Evolutionary conservation across 1,140 invertebrate species (phyloP).

Genomic region (Hydropsyche tenuis): DNA sequence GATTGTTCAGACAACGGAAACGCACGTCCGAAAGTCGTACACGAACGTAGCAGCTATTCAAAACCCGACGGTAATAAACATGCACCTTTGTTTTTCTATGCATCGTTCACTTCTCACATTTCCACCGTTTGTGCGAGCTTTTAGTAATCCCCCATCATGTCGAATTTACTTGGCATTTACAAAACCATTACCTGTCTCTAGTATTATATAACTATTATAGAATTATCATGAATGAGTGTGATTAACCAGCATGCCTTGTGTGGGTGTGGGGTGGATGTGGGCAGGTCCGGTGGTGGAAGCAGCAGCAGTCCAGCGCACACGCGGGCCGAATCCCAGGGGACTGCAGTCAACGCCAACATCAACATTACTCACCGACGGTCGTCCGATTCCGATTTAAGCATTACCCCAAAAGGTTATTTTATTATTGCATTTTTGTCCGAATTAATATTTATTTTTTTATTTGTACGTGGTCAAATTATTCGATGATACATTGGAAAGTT

Average conservation of each 20-base stretch:
- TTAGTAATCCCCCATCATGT: too few species aligned
- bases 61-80: conserved; percentile 2
- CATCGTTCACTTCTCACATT: not conserved
- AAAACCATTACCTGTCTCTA: not conserved
- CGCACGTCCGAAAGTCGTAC: not conserved
- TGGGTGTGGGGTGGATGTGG: conserved; percentile 46
- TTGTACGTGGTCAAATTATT: not conserved
- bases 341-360: conserved; percentile 63
- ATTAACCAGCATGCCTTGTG: conserved; percentile 49
- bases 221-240: conserved; percentile 40
- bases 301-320: conserved; percentile 54
- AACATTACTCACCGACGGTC: conserved; percentile 76
- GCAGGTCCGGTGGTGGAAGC: conserved; percentile 33
- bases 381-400: conserved; percentile 91
- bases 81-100: not conserved
- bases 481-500: not conserved
- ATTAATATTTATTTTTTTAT: not conserved
- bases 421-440: not conserved
- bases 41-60: not conserved
- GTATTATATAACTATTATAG: conserved; percentile 18
- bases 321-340: conserved; percentile 57
- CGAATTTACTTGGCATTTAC: too few species aligned
- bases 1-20: not conserved
- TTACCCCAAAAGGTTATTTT: conserved; percentile 85
- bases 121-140: not conserved